Evolutionary conservation across 2,888 invertebrate genomes (phyloP).

Genomic region (Pasiphila rectangulata): DNA sequence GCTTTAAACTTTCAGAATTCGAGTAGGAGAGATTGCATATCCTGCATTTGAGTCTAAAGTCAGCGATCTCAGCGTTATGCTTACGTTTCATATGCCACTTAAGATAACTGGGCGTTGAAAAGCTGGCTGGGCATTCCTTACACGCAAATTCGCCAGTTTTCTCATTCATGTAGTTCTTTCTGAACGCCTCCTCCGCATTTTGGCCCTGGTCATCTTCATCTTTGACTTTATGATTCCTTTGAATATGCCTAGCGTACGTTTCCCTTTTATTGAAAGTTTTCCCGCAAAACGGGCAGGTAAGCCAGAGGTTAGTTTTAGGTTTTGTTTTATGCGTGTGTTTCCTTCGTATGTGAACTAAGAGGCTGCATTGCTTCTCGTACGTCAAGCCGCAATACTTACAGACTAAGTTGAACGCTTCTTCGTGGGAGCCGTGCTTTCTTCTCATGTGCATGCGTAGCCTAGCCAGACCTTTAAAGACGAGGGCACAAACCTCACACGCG

Average conservation of each 20-base stretch:
- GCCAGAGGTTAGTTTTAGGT: constrained; percentile 54
- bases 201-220: constrained; percentile 31
- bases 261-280: constrained; percentile 65
- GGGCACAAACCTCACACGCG: constrained; percentile 66
- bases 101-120: constrained; percentile 62
- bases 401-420: constrained; percentile 60
- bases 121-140: constrained; percentile 63
- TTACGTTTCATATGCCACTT: constrained; percentile 71
- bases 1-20: constrained; percentile 70
- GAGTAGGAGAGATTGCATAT: constrained; percentile 72
- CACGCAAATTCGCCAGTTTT: constrained; percentile 65
- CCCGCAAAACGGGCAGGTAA: constrained; percentile 65
- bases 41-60: constrained; percentile 66
- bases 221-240: constrained; percentile 56
- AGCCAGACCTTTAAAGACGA: constrained; percentile 66
- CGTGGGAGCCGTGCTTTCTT: constrained; percentile 63
- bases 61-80: constrained; percentile 63
- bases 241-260: constrained; percentile 67
- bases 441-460: constrained; percentile 71
- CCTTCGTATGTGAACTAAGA: constrained; percentile 63
- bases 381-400: constrained; percentile 66
- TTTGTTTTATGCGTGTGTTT: constrained; percentile 55
- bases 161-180: constrained; percentile 40
- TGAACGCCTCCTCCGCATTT: constrained; percentile 36
- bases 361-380: constrained; percentile 67